Evolutionary conservation across 37 sponge, comb jelly and placozoan genomes (phyloP).

Genomic region (Cladorhizidae sp.): DNA sequence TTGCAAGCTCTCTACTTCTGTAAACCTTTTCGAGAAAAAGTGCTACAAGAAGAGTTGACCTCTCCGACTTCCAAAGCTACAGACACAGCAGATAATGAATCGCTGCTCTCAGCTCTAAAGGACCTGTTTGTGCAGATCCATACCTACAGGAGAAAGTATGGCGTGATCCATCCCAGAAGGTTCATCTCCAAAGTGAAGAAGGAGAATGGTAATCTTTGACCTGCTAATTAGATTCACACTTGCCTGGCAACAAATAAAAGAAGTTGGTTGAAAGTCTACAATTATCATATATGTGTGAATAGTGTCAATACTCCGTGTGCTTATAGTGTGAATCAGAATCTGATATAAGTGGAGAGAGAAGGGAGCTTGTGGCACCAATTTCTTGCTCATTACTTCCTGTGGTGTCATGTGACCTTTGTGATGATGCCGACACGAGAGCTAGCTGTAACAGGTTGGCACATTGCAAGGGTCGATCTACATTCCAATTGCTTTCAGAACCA

Average conservation of each 20-base stretch:
- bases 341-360: too few species aligned
- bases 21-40: slow-evolving; percentile 87
- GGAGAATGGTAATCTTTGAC: slow-evolving; percentile 79
- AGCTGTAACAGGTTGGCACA: too few species aligned
- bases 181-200: slow-evolving; percentile 74
- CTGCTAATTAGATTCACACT: not conserved
- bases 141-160: slow-evolving; percentile 56
- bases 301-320: slow-evolving; percentile 1
- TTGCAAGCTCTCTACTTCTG: slow-evolving; percentile 96
- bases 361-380: too few species aligned
- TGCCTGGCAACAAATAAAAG: not conserved
- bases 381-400: too few species aligned
- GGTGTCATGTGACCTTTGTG: too few species aligned
- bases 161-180: slow-evolving; percentile 43
- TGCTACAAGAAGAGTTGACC: slow-evolving; percentile 19
- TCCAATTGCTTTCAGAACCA: too few species aligned
- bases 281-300: not conserved
- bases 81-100: slow-evolving; percentile 55
- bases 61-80: not conserved
- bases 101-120: slow-evolving; percentile 74
- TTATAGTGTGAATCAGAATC: too few species aligned
- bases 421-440: too few species aligned
- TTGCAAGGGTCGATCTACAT: too few species aligned
- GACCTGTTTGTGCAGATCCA: slow-evolving; percentile 85
- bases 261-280: not conserved